Percentiles rank a stretch among this genome's conserved stretches.
These are phyloP conservation scores for Alcis repandata DNA, from an alignment of 2,888 invertebrate genomes.

Conservation along the genomic window DNA sequence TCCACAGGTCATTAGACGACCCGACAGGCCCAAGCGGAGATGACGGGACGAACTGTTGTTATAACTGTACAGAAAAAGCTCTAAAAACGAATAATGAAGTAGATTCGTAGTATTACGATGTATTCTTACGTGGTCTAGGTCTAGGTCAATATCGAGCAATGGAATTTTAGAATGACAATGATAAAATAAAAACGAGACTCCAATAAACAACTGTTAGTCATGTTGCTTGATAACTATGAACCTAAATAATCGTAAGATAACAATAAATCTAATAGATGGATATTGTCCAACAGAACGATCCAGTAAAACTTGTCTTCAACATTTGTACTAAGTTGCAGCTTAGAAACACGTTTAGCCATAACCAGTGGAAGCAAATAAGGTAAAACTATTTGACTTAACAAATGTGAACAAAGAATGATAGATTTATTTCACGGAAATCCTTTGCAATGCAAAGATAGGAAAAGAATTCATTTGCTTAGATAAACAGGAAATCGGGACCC, in stretches of 20 bases:
- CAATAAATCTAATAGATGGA: not conserved
- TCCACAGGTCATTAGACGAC: too few species aligned
- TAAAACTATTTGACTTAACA: constrained; percentile 34
- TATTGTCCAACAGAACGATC: not conserved
- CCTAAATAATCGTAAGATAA: not conserved
- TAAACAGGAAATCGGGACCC: constrained; percentile 30
- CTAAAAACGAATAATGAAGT: too few species aligned
- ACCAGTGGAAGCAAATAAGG: constrained; percentile 29
- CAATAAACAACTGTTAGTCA: too few species aligned
- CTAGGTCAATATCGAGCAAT: too few species aligned
- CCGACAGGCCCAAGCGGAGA: too few species aligned
- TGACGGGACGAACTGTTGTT: too few species aligned
- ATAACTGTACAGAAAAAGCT: too few species aligned
- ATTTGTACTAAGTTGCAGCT: constrained; percentile 14
- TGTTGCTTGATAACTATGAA: too few species aligned
- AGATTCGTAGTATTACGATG: too few species aligned
- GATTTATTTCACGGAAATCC: constrained; percentile 37
- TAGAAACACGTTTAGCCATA: constrained; percentile 34
- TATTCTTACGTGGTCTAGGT: too few species aligned
- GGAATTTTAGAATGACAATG: too few species aligned
- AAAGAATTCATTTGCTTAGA: constrained; percentile 26
- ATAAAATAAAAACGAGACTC: too few species aligned
- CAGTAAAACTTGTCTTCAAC: constrained; percentile 20
- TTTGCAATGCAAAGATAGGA: constrained; percentile 28
- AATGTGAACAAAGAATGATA: constrained; percentile 36